Percentiles rank a stretch among this genome's conserved stretches.
These are phyloP conservation scores for Muschampia plurimacula DNA, from an alignment of 2,888 invertebrate genomes.

Conservation along the genomic window DNA sequence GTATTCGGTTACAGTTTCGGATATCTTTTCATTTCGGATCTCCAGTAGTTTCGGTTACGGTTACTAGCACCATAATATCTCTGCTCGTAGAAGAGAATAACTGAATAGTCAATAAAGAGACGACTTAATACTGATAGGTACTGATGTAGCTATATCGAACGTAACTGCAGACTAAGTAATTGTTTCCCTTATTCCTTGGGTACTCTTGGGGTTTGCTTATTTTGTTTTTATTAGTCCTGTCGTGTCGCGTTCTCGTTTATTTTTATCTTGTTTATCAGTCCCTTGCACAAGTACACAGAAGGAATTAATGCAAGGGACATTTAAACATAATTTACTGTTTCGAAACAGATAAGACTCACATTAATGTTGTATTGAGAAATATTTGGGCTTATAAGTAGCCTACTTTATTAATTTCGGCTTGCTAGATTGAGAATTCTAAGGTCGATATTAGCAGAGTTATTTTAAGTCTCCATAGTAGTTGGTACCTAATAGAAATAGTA, in stretches of 20 bases:
- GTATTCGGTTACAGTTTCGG: no score
- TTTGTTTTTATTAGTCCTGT: constrained; percentile 50
- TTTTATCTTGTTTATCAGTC: constrained; percentile 22
- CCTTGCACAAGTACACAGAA: constrained; percentile 2
- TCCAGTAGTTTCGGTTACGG: no score
- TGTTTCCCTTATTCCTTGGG: constrained; percentile 58
- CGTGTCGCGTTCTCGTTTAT: constrained; percentile 15
- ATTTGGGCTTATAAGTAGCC: neutral
- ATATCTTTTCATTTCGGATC: no score
- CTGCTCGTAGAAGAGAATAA: neutral
- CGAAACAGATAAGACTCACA: neutral
- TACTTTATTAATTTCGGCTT: neutral
- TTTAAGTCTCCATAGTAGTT: no score
- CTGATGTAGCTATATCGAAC: neutral
- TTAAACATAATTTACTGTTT: neutral
- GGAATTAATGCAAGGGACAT: neutral
- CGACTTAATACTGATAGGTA: neutral
- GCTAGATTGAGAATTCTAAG: no score
- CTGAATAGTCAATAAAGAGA: neutral
- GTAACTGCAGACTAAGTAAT: constrained; percentile 72
- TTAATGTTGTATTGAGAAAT: neutral
- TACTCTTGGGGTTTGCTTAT: constrained; percentile 57
- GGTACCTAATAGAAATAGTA: no score
- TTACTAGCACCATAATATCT: no score
- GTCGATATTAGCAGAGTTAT: no score